Conservation (phyloP, 2,888 invertebrate species). For the Chrysina gloriosa region DNA sequence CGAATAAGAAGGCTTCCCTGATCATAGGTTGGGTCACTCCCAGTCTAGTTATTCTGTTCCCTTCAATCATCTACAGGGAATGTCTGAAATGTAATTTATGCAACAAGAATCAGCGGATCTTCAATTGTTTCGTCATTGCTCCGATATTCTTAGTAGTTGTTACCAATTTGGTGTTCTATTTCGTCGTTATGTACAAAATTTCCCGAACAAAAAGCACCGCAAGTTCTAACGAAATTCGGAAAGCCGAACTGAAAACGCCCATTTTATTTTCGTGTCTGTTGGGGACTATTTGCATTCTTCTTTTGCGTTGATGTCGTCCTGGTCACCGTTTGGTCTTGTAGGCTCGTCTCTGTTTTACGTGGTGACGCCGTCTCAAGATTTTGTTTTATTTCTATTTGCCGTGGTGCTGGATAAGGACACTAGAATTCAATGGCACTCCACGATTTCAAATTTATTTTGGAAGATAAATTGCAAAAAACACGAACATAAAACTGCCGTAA, state of each 20-base stretch:
- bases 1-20: conserved; percentile 11
- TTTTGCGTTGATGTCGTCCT: conserved; percentile 26
- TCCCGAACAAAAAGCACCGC: conserved; percentile 17
- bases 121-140: conserved; percentile 29
- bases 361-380: conserved; percentile 22
- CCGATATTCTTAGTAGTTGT: conserved; percentile 26
- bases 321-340: conserved; percentile 12
- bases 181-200: conserved; percentile 20
- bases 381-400: conserved; percentile 31
- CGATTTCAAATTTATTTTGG: no score
- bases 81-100: conserved; percentile 28
- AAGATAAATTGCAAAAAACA: no score
- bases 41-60: conserved; percentile 9
- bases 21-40: conserved; percentile 30
- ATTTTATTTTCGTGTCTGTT: conserved; percentile 28
- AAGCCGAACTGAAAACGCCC: conserved; percentile 1
- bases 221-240: neutral
- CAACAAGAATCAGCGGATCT: conserved; percentile 16
- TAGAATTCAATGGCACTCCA: conserved; percentile 24
- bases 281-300: conserved; percentile 29
- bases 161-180: conserved; percentile 24
- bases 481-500: no score
- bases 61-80: conserved; percentile 13
- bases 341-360: conserved; percentile 31
- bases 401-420: conserved; percentile 17